These are phyloP conservation scores for Coregonus clupeaformis DNA, from an alignment of 2,113 vertebrate species.

Conservation along the genomic window DNA sequence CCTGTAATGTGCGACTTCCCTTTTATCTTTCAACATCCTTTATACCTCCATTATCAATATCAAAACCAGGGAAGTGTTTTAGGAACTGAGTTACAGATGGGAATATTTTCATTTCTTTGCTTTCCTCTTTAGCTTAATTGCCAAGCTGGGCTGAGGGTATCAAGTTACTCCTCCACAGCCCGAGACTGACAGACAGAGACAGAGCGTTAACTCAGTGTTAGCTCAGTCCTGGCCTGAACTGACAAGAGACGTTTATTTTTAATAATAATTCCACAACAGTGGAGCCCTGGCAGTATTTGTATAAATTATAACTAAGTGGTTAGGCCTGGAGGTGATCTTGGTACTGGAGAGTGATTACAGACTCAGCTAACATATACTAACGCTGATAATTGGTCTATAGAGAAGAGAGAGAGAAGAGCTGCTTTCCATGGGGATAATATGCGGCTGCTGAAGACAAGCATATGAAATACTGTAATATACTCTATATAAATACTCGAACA, in stretches of 20 bases:
- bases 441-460: neutral
- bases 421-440: slow-evolving; percentile 26
- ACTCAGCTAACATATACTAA: slow-evolving; percentile 59
- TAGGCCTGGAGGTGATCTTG: slow-evolving; percentile 60
- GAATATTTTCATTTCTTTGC: slow-evolving; percentile 33
- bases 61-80: neutral
- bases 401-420: slow-evolving; percentile 39
- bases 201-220: slow-evolving; percentile 34
- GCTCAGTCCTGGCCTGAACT: slow-evolving; percentile 39
- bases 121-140: slow-evolving; percentile 43
- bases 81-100: slow-evolving; percentile 14
- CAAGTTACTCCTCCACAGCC: slow-evolving; percentile 52
- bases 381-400: slow-evolving; percentile 55
- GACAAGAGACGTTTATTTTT: slow-evolving; percentile 68
- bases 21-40: too few relatives aligned
- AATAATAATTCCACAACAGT: slow-evolving; percentile 70
- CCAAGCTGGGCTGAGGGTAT: slow-evolving; percentile 31
- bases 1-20: too few relatives aligned
- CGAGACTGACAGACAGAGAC: slow-evolving; percentile 31
- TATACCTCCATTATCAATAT: too few relatives aligned
- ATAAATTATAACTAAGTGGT: slow-evolving; percentile 72
- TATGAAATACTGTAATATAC: neutral
- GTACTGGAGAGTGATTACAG: slow-evolving; percentile 60
- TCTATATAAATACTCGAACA: too few relatives aligned
- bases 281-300: slow-evolving; percentile 60